Evolutionary conservation across 1,140 invertebrate genomes (phyloP).

Genomic region (Drosophila athabasca): DNA sequence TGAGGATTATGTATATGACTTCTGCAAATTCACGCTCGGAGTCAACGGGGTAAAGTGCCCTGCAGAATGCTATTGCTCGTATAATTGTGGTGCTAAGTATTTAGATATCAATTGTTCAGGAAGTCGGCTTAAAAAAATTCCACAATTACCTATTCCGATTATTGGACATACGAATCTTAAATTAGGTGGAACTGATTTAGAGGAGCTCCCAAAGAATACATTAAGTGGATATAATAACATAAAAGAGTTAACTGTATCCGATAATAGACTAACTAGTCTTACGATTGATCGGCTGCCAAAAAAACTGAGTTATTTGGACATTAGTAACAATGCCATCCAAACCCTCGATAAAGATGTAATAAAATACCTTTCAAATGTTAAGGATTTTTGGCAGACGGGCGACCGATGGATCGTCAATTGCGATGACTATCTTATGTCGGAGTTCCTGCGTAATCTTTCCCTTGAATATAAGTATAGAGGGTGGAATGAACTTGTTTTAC

Average conservation of each 20-base stretch:
- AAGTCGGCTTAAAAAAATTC: slow-evolving; percentile 4
- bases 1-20: background rate
- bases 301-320: slow-evolving; percentile 1
- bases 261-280: background rate
- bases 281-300: background rate
- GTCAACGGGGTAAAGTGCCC: slow-evolving; percentile 3
- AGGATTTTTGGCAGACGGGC: slow-evolving; percentile 11
- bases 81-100: background rate
- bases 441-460: background rate
- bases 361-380: background rate
- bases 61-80: background rate
- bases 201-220: background rate
- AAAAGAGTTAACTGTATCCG: background rate
- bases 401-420: slow-evolving; percentile 19
- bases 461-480: background rate
- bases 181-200: background rate
- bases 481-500: background rate
- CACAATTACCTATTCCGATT: slow-evolving; percentile 8
- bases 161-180: background rate
- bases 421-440: background rate
- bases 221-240: slow-evolving; percentile 9
- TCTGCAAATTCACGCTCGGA: background rate
- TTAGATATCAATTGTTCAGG: background rate
- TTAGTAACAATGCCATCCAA: slow-evolving; percentile 3
- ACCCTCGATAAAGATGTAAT: background rate